Base-by-base conservation (phyloP, 2,888 invertebrate species). In the Boloria selene region DNA sequence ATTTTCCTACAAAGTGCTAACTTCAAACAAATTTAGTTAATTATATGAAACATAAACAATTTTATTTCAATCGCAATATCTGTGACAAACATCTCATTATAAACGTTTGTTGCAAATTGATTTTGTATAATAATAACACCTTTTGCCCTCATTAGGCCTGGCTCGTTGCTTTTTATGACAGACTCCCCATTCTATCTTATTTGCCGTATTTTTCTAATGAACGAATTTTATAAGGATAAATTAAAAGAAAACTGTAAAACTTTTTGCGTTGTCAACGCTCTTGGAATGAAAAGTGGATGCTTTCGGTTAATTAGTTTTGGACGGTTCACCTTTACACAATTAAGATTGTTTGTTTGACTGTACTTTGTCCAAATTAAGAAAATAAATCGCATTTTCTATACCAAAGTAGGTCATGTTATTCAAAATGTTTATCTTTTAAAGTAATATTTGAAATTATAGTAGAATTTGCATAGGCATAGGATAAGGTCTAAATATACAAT, bases 281-380 rank as follows among this genome's bases (percentile, higher is more conserved):
- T 61, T 58, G 72, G 74, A 76, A 76, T 70, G 73, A 73, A 70
- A 75, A 77, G 75, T 80, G 73, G 76, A 80, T 83, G 80, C 75
- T 76, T 81, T 79, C 75, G 77, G 76, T 75, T 87, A 85, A 87
- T 85, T 83, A 83, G 79, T 81, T 87, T 82, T 80, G 73, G 73
- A 74, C 69, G 78, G 77, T 79, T 80, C 81, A 80, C 79, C 79
- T 82, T 80, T 77, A 79, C 72, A 73, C 77, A 85, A 85, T 87
- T 85, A 83, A 78, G 78, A 80, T 81, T 79, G 79, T 83, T 80
- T 81, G 79, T 80, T 77, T 78, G 75, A 76, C 76, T 77, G 76
- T 76, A 72, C 67, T 60, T 70, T 54, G 64, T 58, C 22, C 42
- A 53, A 67, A 69, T 70, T 65, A 64, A 51, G 55, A 44, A 59